Base-by-base conservation (phyloP, 2,797 vertebrate genomes). In the Hydrolagus colliei region DNA sequence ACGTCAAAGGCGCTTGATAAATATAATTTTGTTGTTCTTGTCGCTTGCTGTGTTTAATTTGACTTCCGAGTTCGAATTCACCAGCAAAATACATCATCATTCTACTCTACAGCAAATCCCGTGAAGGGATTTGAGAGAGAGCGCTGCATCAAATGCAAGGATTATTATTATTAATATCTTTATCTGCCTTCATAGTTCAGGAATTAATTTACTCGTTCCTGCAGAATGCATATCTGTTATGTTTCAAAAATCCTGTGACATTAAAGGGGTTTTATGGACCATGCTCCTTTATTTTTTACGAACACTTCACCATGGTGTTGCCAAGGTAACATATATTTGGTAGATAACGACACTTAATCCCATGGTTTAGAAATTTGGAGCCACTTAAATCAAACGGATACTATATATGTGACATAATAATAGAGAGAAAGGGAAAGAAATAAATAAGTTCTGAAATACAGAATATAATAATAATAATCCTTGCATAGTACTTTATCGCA, bases 261-360 rank as follows among this genome's bases (percentile, higher is more conserved):
- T 86, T 89, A 91, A 92, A 88, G 91, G 92, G 88, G 92, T 92
- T 89, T 87, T 92, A 86, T 90, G 91, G 67, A 90, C 88, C 91
- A 90, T 88, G 90, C 91, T 65, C 20, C 4, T 41, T 41, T 84
- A 32, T 86, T 41, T 72, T n/a, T 75, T 13, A 0, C 87, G 4
- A 27, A 68, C 87, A 87, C 22, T 68, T 89, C 88, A 89, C 88
- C 88, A 84, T 87, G 2, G 87, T 89, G 74, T 78, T 65, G 67
- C 72, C 72, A 77, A 87, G 87, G 73, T 87, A 87, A 88, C 86
- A 85, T n/a, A 61, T 87, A 88, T 88, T 73, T 87, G 88, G 87
- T 20, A 88, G 87, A 86, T 52, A 52, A 52, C 41, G 88, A 77
- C 72, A 86, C 76, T 90, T 91, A 88, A 88, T 90, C 90, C 85